Evolutionary conservation across 1,140 invertebrate genomes (phyloP).

Genomic region (Pentalonia nigronervosa): DNA sequence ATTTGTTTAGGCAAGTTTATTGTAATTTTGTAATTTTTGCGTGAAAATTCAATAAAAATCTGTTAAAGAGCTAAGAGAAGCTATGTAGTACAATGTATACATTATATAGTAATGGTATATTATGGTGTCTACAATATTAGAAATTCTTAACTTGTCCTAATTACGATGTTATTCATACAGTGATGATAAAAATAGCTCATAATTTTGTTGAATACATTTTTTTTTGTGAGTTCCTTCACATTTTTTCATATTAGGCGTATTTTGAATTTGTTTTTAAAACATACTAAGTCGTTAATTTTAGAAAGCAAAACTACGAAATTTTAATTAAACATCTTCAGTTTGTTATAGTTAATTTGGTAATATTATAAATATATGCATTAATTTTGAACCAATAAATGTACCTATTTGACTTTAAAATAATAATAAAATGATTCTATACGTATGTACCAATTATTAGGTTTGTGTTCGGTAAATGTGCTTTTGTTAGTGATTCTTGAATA

Average conservation of each 20-base stretch:
- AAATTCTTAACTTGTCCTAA: neutral
- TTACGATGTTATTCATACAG: neutral
- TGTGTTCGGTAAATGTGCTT: no score
- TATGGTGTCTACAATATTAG: neutral
- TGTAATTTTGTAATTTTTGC: neutral
- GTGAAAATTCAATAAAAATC: neutral
- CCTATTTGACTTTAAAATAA: no score
- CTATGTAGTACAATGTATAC: neutral
- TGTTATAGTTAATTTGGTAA: neutral
- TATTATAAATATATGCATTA: no score
- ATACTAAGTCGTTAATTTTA: neutral
- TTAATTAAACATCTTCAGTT: neutral
- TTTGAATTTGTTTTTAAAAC: neutral
- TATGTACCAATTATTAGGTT: no score
- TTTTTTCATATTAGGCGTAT: neutral
- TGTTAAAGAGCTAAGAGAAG: no score
- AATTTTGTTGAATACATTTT: neutral
- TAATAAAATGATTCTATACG: no score
- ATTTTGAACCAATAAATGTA: no score
- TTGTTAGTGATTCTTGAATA: no score
- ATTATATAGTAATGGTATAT: no score
- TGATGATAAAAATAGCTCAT: neutral
- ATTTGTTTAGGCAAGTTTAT: neutral
- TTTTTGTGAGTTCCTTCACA: neutral
- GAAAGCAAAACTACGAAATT: neutral